Percentiles rank a stretch among this genome's conserved stretches.
Evolutionary conservation across 1,140 invertebrate species (phyloP).

Genomic region (Galendromus occidentalis): DNA sequence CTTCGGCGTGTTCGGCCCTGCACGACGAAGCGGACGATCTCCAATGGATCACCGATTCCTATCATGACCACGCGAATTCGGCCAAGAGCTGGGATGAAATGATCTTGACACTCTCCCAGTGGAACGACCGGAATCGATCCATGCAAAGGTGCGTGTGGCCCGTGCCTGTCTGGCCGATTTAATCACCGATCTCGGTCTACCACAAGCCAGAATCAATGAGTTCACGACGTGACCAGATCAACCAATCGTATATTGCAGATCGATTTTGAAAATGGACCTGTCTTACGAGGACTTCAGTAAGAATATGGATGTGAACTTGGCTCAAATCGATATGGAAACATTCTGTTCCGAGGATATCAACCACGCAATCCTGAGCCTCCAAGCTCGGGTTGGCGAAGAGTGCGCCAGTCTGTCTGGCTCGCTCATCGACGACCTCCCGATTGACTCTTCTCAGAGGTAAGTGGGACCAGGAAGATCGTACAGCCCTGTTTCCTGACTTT

Average conservation of each 20-base stretch:
- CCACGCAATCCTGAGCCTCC: slow-evolving; percentile 39
- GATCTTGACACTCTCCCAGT: background rate
- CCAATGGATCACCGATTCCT: background rate
- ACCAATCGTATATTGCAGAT: background rate
- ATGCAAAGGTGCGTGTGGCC: background rate
- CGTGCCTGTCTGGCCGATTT: too few species aligned
- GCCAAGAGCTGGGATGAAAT: background rate
- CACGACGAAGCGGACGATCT: slow-evolving; percentile 3
- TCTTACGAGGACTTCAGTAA: slow-evolving; percentile 65
- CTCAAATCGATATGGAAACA: slow-evolving; percentile 82
- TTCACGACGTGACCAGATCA: too few species aligned
- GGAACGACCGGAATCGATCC: background rate
- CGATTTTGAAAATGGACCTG: slow-evolving; percentile 23
- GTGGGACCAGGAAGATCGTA: slow-evolving; percentile 46
- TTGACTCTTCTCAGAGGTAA: slow-evolving; percentile 44
- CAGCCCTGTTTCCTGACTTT: too few species aligned
- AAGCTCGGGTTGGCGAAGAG: slow-evolving; percentile 45
- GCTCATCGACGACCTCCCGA: slow-evolving; percentile 52
- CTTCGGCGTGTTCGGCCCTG: background rate
- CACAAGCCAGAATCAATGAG: too few species aligned
- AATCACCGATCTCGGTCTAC: too few species aligned
- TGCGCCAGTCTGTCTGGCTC: slow-evolving; percentile 58
- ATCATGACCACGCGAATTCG: background rate
- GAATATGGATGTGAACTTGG: slow-evolving; percentile 72
- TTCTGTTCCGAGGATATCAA: slow-evolving; percentile 74